phyloP scores from a whole-genome alignment of 2,888 invertebrate genomes.

The Drosophila koepferae region DNA sequence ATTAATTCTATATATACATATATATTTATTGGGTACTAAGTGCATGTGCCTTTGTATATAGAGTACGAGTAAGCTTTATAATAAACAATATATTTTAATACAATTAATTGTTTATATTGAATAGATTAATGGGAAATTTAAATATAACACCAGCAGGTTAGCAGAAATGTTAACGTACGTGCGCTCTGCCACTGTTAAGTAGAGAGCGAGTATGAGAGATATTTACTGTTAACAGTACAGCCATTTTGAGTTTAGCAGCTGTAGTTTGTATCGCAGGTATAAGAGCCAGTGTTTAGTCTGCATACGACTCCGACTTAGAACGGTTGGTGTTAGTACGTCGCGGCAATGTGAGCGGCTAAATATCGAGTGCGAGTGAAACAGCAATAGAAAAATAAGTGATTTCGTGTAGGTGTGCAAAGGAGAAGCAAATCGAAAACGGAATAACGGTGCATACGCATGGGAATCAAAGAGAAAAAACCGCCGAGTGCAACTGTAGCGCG shows the following conservation, averaged over 20 bases:
- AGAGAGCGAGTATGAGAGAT: constrained; percentile 22
- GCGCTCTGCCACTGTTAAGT: not conserved
- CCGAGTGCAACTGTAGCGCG: constrained; percentile 41
- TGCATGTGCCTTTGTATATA: constrained; percentile 23
- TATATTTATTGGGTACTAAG: not conserved
- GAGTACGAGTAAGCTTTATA: not conserved
- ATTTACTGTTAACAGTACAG: not conserved
- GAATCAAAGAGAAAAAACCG: constrained; percentile 20
- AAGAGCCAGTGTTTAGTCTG: constrained; percentile 52
- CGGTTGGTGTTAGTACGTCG: constrained; percentile 47
- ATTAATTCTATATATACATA: not conserved
- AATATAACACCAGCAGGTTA: not conserved
- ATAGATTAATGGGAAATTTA: not conserved
- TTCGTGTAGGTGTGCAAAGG: constrained; percentile 51
- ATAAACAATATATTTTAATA: not conserved
- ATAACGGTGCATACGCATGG: constrained; percentile 69
- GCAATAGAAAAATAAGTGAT: constrained; percentile 42
- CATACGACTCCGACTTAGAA: constrained; percentile 53
- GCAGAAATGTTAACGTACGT: constrained; percentile 15
- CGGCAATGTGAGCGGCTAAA: constrained; percentile 40
- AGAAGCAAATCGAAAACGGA: constrained; percentile 42
- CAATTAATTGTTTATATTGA: not conserved
- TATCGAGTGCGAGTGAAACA: constrained; percentile 60
- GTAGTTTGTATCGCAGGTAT: constrained; percentile 20
- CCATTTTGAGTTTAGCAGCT: constrained; percentile 48